phyloP scores from a whole-genome alignment of 2,888 invertebrate species.

The Brenthis daphne region DNA sequence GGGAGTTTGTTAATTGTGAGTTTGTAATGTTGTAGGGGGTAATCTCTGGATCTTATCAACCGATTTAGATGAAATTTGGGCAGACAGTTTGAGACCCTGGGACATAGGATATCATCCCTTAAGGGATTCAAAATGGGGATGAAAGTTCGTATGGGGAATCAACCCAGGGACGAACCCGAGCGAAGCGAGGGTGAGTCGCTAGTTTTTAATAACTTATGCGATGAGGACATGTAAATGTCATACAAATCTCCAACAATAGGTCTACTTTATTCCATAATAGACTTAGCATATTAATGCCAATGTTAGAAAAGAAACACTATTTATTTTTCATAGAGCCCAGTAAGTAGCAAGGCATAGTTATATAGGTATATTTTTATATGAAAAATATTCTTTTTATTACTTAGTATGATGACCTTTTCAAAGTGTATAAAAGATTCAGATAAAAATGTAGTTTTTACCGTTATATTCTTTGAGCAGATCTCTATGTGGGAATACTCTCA shows the following conservation, averaged over 20 bases:
- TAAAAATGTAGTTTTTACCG: background rate
- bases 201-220: background rate
- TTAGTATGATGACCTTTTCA: too few relatives aligned
- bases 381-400: background rate
- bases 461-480: background rate
- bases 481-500: slow-evolving; percentile 1
- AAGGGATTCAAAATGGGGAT: too few relatives aligned
- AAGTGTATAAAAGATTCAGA: too few relatives aligned
- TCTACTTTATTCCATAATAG: background rate
- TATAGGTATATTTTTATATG: background rate
- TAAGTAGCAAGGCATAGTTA: background rate
- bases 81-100: too few relatives aligned
- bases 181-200: too few relatives aligned
- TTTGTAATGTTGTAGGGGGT: too few relatives aligned
- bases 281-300: background rate
- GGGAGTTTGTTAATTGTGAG: too few relatives aligned
- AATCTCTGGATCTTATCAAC: too few relatives aligned
- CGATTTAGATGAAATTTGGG: too few relatives aligned
- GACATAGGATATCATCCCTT: too few relatives aligned
- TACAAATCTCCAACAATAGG: slow-evolving; percentile 7
- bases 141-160: too few relatives aligned
- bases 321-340: background rate
- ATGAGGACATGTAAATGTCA: background rate
- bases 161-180: too few relatives aligned
- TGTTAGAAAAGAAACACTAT: background rate